Evolutionary conservation across 2,888 invertebrate species (phyloP).

Genomic region (Nemurella pictetii): DNA sequence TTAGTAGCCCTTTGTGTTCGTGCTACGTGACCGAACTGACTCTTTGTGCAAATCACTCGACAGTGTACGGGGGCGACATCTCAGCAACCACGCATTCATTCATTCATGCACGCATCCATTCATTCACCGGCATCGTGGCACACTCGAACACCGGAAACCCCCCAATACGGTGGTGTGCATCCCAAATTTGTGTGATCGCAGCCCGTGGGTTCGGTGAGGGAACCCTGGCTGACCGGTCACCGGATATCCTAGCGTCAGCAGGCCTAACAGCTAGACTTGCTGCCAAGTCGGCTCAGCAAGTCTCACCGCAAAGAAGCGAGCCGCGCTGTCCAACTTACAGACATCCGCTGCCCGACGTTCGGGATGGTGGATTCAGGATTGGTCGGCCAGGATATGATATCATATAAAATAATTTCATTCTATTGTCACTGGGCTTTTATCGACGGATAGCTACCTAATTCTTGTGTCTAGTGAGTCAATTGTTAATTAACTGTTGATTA

Average conservation of each 20-base stretch:
- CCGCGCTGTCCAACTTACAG: too few species aligned
- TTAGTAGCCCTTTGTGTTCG: not conserved
- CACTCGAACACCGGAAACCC: not conserved
- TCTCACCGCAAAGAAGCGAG: too few species aligned
- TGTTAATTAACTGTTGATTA: not conserved
- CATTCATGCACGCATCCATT: not conserved
- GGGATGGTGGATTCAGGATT: not conserved
- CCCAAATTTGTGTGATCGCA: not conserved
- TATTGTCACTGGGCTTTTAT: not conserved
- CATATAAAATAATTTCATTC: not conserved
- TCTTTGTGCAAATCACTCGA: not conserved
- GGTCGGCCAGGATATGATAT: conserved; percentile 11
- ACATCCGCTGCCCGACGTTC: not conserved
- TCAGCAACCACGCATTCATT: not conserved
- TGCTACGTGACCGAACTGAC: not conserved
- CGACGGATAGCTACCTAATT: not conserved
- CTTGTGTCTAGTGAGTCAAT: not conserved
- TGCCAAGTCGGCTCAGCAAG: too few species aligned
- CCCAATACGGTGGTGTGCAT: not conserved
- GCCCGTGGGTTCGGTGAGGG: not conserved
- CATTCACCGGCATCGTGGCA: not conserved
- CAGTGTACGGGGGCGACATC: too few species aligned
- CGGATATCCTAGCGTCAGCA: not conserved
- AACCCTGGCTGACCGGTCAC: not conserved
- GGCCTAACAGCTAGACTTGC: too few species aligned